Percentiles rank a stretch among this genome's conserved stretches.
These are phyloP conservation scores for Synanthedon vespiformis DNA, from an alignment of 2,888 invertebrate species.

Conservation along the genomic window DNA sequence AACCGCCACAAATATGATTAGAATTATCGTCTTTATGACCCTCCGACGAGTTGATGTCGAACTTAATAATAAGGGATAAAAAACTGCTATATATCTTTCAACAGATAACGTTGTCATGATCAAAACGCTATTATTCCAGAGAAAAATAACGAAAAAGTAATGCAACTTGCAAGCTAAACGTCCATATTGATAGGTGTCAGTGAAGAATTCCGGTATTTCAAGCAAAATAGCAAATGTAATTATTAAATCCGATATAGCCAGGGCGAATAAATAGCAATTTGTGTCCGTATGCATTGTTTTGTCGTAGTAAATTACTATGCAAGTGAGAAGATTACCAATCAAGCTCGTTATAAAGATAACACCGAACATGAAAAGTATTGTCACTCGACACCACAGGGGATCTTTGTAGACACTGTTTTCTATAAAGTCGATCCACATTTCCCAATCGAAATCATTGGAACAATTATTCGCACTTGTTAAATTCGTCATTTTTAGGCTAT, in stretches of 20 bases:
- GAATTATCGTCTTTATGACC: constrained; percentile 28
- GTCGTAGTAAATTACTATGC: constrained; percentile 47
- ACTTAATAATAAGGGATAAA: constrained; percentile 29
- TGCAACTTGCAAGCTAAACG: constrained; percentile 30
- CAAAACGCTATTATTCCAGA: constrained; percentile 40
- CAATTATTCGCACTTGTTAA: too few species aligned
- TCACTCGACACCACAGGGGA: constrained; percentile 14
- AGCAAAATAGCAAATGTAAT: constrained; percentile 36
- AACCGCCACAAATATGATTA: constrained; percentile 33
- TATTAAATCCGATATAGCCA: constrained; percentile 48
- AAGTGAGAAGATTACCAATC: constrained; percentile 46
- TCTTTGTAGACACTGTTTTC: constrained; percentile 15
- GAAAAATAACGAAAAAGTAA: constrained; percentile 25
- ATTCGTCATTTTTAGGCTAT: too few species aligned
- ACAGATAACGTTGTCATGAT: constrained; percentile 39
- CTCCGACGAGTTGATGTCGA: constrained; percentile 26
- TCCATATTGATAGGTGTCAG: constrained; percentile 16
- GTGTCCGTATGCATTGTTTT: constrained; percentile 50
- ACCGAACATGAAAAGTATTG: constrained; percentile 14
- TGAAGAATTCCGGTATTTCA: constrained; percentile 22
- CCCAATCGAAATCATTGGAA: constrained; percentile 72
- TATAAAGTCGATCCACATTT: constrained; percentile 25
- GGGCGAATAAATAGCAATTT: constrained; percentile 48
- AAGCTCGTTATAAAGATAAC: constrained; percentile 29
- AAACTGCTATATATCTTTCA: constrained; percentile 40